Evolutionary conservation across 2,888 invertebrate species (phyloP).

Genomic region (Athalia circularis): DNA sequence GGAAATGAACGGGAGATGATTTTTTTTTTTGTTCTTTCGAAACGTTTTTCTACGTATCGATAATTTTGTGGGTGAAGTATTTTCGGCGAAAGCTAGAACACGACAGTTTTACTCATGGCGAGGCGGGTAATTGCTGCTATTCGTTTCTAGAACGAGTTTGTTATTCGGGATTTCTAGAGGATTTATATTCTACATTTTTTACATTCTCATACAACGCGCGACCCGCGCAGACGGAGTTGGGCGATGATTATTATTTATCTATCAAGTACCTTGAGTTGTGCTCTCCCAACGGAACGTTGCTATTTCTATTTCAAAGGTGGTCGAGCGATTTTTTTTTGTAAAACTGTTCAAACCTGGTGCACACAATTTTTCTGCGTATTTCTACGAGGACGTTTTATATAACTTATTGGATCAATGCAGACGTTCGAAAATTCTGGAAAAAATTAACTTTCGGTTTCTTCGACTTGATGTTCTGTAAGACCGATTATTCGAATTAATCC

Average conservation of each 20-base stretch:
- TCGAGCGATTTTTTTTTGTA: too few species aligned
- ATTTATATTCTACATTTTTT: constrained; percentile 31
- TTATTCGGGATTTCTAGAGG: not conserved
- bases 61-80: not conserved
- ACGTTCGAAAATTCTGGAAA: too few species aligned
- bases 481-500: too few species aligned
- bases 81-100: constrained; percentile 20
- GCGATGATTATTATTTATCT: constrained; percentile 18
- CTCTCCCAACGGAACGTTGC: not conserved
- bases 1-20: too few species aligned
- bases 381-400: too few species aligned
- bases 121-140: constrained; percentile 4
- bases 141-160: constrained; percentile 16
- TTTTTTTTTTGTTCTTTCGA: too few species aligned
- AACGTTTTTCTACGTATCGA: too few species aligned
- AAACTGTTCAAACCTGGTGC: too few species aligned
- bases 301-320: constrained; percentile 9
- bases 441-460: too few species aligned
- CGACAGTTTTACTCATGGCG: not conserved
- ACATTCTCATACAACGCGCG: not conserved
- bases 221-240: not conserved
- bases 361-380: too few species aligned
- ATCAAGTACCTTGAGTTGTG: not conserved
- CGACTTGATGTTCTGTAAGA: too few species aligned
- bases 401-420: too few species aligned